Base-by-base conservation (phyloP, 1,140 invertebrate genomes). In the roundworm (Caenorhabditis elegans) region DNA sequence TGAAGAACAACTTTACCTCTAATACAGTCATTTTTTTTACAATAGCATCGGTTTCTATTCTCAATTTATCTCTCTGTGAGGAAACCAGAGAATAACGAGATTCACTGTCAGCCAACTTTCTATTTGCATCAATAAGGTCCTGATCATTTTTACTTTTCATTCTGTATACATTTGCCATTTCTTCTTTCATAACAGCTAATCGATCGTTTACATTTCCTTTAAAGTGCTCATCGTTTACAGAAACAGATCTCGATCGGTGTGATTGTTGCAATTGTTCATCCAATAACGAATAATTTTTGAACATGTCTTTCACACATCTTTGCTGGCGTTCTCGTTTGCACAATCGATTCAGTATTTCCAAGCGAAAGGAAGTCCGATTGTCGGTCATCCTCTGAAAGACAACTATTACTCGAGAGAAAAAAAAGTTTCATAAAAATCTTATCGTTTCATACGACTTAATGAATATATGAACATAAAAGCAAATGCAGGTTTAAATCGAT, bases 81-180 rank as follows among this genome's bases (percentile, higher is more conserved):
- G 11, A 13, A 2, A 39, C 60, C 0, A 70, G 13, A 70, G 26
- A 22, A 31, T n/a, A 43, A 11, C 60, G 60, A 22, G 60, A 15
- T 39, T 70, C 60, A 70, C 60, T 70, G 13, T 70, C 60, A 22
- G 31, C n/a, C 22, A 70, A 10, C 22, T 70, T 70, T 1, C 60
- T 31, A 24, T 70, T 70, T 0, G 60, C 60, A 70, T 70, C 34
- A 6, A 70, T 70, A 3, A 70, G 34, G 22, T 70, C 60, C n/a
- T 70, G 34, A 70, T 70, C 60, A 31, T 70, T 70, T 11, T 70
- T 70, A 19, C 60, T 70, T 22, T 70, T 70, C 60, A 70, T 22
- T 24, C 60, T 70, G 60, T 70, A 70, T 8, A 70, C 60, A 43
- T 70, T 70, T 11, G 60, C 60, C 60, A 70, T 70, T 70, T 70